phyloP scores from a whole-genome alignment of 2,113 vertebrate genomes.

The Cottus gobio region DNA sequence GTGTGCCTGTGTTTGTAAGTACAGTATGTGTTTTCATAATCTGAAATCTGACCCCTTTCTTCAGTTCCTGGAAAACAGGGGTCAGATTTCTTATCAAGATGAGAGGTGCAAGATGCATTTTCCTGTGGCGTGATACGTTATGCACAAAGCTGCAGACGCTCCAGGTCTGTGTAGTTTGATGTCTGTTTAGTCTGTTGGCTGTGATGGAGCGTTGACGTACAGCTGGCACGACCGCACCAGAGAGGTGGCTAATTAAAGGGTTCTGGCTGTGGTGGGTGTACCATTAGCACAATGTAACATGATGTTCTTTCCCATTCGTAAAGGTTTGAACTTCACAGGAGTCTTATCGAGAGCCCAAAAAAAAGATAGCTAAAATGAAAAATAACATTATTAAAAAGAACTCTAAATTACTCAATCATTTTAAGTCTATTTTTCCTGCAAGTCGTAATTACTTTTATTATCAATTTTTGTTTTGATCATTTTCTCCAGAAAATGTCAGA shows the following conservation, averaged over 20 bases:
- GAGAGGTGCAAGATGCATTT: neutral
- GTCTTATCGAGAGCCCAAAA: neutral
- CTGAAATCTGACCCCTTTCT: neutral
- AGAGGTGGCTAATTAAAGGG: neutral
- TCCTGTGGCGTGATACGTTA: neutral
- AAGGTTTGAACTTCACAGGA: neutral
- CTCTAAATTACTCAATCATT: neutral
- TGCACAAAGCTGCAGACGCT: neutral
- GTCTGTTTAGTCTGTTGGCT: neutral
- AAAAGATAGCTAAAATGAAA: neutral
- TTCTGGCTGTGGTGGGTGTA: neutral
- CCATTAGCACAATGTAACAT: neutral
- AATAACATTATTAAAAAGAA: neutral
- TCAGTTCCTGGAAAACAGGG: neutral
- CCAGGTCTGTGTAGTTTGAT: neutral
- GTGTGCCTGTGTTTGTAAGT: neutral
- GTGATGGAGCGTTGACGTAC: neutral
- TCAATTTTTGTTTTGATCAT: neutral
- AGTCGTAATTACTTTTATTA: neutral
- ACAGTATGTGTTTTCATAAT: neutral
- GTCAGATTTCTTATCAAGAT: constrained; percentile 8
- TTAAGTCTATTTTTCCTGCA: neutral
- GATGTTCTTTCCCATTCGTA: neutral
- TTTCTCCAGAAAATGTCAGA: neutral
- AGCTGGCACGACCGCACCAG: neutral